Evolutionary conservation across 2,113 vertebrate species (phyloP).

Genomic region (Aldabrachelys gigantea): DNA sequence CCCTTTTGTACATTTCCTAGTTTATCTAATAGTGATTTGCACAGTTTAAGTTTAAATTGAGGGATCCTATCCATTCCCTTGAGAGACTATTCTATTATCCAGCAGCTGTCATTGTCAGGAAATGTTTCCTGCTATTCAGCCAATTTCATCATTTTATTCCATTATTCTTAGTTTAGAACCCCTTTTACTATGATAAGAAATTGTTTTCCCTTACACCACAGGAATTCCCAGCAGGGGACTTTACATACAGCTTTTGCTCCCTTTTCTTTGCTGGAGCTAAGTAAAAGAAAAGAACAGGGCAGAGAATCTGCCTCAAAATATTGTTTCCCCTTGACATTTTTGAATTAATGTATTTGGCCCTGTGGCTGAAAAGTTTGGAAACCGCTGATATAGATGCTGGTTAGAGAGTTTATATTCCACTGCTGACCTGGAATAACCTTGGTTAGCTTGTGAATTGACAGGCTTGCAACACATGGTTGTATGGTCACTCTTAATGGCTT

Average conservation of each 20-base stretch:
- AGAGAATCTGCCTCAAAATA: neutral
- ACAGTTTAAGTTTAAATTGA: neutral
- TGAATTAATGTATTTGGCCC: neutral
- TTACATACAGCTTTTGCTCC: neutral
- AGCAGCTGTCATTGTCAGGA: rapidly evolving
- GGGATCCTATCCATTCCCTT: neutral
- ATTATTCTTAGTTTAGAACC: neutral
- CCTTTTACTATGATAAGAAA: neutral
- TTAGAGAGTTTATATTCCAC: neutral
- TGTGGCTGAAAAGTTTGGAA: neutral
- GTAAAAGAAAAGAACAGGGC: neutral
- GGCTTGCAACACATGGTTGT: neutral
- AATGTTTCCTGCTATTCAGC: neutral
- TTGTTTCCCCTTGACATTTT: neutral
- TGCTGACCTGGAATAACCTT: conserved; percentile 12
- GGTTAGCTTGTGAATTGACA: conserved; percentile 29
- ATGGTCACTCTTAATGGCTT: conserved; percentile 48
- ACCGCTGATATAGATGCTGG: neutral
- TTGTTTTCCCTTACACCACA: conserved; percentile 26
- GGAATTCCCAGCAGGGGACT: conserved; percentile 15
- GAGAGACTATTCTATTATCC: neutral
- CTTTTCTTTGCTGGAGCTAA: neutral
- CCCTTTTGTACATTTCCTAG: neutral
- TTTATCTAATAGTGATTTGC: neutral
- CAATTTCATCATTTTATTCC: conserved; percentile 12